Evolutionary conservation across 2,797 vertebrate genomes (phyloP).

Genomic region (Chelmon rostratus): DNA sequence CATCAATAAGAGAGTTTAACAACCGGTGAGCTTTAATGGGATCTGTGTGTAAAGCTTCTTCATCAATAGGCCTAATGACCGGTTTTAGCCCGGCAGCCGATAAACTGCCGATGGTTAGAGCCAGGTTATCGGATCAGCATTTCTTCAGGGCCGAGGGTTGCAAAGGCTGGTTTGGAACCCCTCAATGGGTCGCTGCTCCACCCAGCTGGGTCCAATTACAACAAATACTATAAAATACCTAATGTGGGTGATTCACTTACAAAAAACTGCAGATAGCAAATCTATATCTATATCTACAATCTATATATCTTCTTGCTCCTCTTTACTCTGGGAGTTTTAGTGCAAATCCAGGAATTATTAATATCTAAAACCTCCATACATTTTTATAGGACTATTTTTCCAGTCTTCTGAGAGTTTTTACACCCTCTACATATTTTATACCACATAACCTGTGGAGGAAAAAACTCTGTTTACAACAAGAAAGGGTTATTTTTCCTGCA

Average conservation of each 20-base stretch:
- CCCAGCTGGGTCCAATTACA: slow-evolving; percentile 1
- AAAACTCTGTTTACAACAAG: background rate
- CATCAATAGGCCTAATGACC: slow-evolving; percentile 73
- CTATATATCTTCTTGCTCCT: too few relatives aligned
- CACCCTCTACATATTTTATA: background rate
- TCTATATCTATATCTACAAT: too few relatives aligned
- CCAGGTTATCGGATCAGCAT: slow-evolving; percentile 43
- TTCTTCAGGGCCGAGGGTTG: slow-evolving; percentile 29
- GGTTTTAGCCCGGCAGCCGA: slow-evolving; percentile 49
- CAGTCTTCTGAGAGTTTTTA: background rate
- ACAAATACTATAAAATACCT: background rate
- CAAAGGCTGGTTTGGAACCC: slow-evolving; percentile 37
- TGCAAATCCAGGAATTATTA: background rate
- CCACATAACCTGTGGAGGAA: too few relatives aligned
- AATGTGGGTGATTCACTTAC: background rate
- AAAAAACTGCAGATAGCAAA: background rate
- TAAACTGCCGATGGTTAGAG: slow-evolving; percentile 56
- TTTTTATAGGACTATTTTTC: background rate
- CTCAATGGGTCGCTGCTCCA: background rate
- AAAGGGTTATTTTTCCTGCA: background rate
- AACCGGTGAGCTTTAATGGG: slow-evolving; percentile 67
- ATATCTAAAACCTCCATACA: background rate
- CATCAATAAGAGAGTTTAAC: slow-evolving; percentile 78
- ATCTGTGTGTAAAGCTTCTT: slow-evolving; percentile 58
- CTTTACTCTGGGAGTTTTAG: background rate